These are phyloP conservation scores for Dinothrombium tinctorium DNA, from an alignment of 1,140 invertebrate genomes.

Conservation along the genomic window DNA sequence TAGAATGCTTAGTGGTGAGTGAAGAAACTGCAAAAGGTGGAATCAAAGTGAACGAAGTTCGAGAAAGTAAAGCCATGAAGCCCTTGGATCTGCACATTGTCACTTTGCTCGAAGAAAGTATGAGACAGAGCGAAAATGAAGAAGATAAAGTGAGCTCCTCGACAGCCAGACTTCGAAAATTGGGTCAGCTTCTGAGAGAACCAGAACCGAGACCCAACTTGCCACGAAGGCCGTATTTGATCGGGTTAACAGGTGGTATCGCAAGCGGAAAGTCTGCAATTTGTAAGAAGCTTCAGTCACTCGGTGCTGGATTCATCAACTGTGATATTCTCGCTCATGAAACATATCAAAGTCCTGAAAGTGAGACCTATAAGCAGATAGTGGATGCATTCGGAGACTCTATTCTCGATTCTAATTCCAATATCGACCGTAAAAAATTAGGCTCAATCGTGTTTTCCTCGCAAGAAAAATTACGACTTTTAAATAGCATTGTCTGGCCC, in stretches of 20 bases:
- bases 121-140: slow-evolving; percentile 32
- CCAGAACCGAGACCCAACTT: slow-evolving; percentile 12
- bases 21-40: slow-evolving; percentile 67
- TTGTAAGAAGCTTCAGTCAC: slow-evolving; percentile 30
- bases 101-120: slow-evolving; percentile 38
- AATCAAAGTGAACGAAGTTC: slow-evolving; percentile 56
- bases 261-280: slow-evolving; percentile 59
- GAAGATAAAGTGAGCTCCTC: slow-evolving; percentile 85
- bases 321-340: slow-evolving; percentile 78
- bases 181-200: slow-evolving; percentile 37
- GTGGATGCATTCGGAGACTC: slow-evolving; percentile 46
- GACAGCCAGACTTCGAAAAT: slow-evolving; percentile 50
- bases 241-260: slow-evolving; percentile 90
- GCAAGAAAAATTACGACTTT: slow-evolving; percentile 31
- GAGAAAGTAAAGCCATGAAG: slow-evolving; percentile 37
- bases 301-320: slow-evolving; percentile 60
- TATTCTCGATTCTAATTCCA: slow-evolving; percentile 28
- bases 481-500: slow-evolving; percentile 80
- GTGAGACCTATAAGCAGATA: slow-evolving; percentile 41
- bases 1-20: slow-evolving; percentile 70
- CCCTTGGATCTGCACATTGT: slow-evolving; percentile 45
- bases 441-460: slow-evolving; percentile 64
- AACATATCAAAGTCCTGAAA: slow-evolving; percentile 47
- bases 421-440: slow-evolving; percentile 49
- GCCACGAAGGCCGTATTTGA: slow-evolving; percentile 49